These are phyloP conservation scores for Calcarius lapponicus DNA, from an alignment of 2,797 vertebrate species.

Conservation along the genomic window DNA sequence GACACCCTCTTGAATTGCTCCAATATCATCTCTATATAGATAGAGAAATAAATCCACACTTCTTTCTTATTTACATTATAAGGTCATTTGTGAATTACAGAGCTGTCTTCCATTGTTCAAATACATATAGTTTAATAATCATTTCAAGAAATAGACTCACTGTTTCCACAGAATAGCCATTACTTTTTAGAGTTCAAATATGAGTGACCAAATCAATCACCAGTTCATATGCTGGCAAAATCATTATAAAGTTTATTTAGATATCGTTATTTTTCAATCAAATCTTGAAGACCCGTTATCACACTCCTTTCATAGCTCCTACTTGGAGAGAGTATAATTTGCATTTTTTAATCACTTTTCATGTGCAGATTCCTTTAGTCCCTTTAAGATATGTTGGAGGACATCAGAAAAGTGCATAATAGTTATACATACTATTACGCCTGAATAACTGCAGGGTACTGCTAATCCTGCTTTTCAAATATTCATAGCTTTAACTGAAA, in stretches of 20 bases:
- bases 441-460: neutral
- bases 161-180: neutral
- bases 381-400: neutral
- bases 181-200: neutral
- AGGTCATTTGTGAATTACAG: neutral
- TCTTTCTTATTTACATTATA: neutral
- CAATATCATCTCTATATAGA: neutral
- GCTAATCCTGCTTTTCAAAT: neutral
- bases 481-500: slow-evolving; percentile 17
- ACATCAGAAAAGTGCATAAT: neutral
- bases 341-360: neutral
- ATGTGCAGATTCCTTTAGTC: neutral
- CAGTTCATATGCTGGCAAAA: neutral
- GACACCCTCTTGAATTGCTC: neutral
- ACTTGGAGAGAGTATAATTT: neutral
- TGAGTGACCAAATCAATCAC: neutral
- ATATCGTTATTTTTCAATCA: neutral
- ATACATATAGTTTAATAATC: neutral
- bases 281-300: neutral
- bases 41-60: neutral
- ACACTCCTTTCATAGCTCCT: neutral
- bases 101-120: neutral
- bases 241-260: neutral
- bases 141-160: neutral
- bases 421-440: neutral